Base-by-base conservation (phyloP, 2,888 invertebrate species). In the Muschampia plurimacula region DNA sequence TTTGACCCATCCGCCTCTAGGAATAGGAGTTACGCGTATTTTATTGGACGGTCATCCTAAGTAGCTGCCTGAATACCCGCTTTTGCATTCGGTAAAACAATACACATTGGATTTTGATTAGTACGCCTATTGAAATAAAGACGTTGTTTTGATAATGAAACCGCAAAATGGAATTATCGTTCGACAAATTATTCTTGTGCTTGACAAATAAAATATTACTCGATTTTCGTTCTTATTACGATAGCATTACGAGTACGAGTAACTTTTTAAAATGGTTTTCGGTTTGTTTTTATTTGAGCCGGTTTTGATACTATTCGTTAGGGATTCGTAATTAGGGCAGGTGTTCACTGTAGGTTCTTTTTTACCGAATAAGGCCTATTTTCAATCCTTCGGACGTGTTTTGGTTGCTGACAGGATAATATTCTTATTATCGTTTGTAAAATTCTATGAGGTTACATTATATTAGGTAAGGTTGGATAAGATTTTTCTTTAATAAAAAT, bases 261-360 rank as follows among this genome's bases (percentile, higher is more conserved):
- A 15, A 63, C 36, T 5, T 63, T 63, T 63, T 41, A 15, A 44
- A 15, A 41, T 63, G 36, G 4, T 36, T 62, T 49, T 32, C n/a
- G 55, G 15, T 67, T 69, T 62, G 69, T 71, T 66, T 71, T 66
- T 71, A 66, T 71, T 49, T 52, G 82, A 88, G 89, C 91, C 82
- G 87, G 89, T 90, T 90, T 78, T 77, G 82, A 78, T 81, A 78
- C 77, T 78, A 74, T 80, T 80, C 78, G 80, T 81, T 87, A 86
- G 86, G 88, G 83, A 82, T 83, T 79, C 62, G 82, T 89, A 89
- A 90, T 91, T 90, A 89, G 90, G 87, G 86, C 91, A 91, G 91
- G 91, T 91, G 91, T 87, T 84, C 89, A 84, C 83, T 84, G 86
- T 83, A 81, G 82, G 82, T 80, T 81, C 82, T 86, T 87, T 89